phyloP scores from a whole-genome alignment of 2,113 vertebrate species.

The Bostrychus sinensis region DNA sequence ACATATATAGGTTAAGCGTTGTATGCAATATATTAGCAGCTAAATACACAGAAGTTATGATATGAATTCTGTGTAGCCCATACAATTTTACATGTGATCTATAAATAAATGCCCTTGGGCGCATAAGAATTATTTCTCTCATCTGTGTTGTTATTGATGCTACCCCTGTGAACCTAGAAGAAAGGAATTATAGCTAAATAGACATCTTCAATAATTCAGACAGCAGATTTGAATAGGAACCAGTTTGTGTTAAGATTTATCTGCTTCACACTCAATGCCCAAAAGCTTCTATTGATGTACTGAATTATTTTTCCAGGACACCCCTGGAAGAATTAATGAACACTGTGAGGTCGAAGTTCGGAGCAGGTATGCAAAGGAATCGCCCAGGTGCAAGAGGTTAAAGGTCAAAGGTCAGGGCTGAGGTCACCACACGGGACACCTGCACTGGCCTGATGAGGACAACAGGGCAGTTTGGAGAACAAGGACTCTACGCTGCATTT shows the following conservation, averaged over 20 bases:
- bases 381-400: slow-evolving; percentile 66
- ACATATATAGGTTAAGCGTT: too few relatives aligned
- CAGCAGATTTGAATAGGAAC: too few relatives aligned
- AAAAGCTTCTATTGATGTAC: not conserved
- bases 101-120: too few relatives aligned
- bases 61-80: too few relatives aligned
- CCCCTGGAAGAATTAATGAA: slow-evolving; percentile 60
- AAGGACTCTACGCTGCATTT: slow-evolving; percentile 20
- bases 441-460: slow-evolving; percentile 57
- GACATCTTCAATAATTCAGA: too few relatives aligned
- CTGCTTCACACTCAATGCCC: not conserved
- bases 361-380: slow-evolving; percentile 43
- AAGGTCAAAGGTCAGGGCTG: slow-evolving; percentile 42
- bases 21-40: too few relatives aligned
- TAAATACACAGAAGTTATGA: too few relatives aligned
- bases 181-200: too few relatives aligned
- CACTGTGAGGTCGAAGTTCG: slow-evolving; percentile 61
- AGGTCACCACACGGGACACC: slow-evolving; percentile 66
- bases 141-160: too few relatives aligned
- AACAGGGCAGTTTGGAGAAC: slow-evolving; percentile 32
- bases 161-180: too few relatives aligned
- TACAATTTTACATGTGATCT: too few relatives aligned
- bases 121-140: too few relatives aligned
- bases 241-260: not conserved
- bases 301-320: slow-evolving; percentile 64